Conservation (phyloP, 2,888 invertebrate genomes). For the Lamellibrachia columna region DNA sequence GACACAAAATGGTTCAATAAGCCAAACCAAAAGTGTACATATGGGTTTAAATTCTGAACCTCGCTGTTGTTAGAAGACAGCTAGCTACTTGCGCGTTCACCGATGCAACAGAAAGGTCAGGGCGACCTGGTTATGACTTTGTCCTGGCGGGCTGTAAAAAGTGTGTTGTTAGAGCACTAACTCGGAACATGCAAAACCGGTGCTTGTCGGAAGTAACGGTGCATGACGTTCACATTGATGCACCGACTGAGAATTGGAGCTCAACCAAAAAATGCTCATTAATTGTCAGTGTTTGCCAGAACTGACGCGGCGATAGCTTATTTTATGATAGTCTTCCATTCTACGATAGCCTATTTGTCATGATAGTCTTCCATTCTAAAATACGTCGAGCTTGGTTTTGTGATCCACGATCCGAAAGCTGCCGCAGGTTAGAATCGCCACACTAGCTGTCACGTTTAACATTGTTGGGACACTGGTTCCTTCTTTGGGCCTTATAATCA, state of each 20-base stretch:
- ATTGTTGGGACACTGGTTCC: too few relatives aligned
- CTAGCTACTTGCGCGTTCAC: background rate
- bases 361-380: background rate
- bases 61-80: background rate
- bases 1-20: background rate
- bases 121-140: background rate
- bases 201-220: background rate
- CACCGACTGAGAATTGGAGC: too few relatives aligned
- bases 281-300: too few relatives aligned
- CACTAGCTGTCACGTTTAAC: too few relatives aligned
- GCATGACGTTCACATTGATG: too few relatives aligned
- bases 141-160: background rate
- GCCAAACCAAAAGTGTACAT: background rate
- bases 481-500: too few relatives aligned
- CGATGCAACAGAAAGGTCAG: background rate
- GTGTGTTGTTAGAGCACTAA: background rate
- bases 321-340: too few relatives aligned
- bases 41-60: background rate
- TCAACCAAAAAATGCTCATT: too few relatives aligned
- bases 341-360: background rate
- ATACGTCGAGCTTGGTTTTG: background rate
- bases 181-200: background rate
- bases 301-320: too few relatives aligned
- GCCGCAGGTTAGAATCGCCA: too few relatives aligned
- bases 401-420: background rate